A percentile compares a stretch with the other conserved stretches of the same genome.
Evolutionary conservation across 2,888 invertebrate species (phyloP).

Genomic region (Xestia rhomboidea): DNA sequence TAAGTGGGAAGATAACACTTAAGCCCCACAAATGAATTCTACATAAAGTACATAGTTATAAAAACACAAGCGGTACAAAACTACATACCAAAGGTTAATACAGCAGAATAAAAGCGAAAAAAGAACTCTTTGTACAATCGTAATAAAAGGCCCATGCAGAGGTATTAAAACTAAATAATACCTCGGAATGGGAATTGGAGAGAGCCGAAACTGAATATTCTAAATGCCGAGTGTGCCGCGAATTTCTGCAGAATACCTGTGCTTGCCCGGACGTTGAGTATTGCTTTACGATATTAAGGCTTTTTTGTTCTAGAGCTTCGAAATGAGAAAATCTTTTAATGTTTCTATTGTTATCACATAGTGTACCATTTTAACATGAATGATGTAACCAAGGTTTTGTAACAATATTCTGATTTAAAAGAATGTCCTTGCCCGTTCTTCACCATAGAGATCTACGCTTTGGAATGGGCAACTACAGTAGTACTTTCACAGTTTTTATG

Average conservation of each 20-base stretch:
- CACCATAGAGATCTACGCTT: too few relatives aligned
- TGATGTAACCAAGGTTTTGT: too few relatives aligned
- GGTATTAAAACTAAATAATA: slow-evolving; percentile 63
- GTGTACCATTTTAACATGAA: too few relatives aligned
- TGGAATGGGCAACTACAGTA: too few relatives aligned
- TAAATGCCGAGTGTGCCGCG: slow-evolving; percentile 50
- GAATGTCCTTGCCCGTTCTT: too few relatives aligned
- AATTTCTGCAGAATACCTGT: slow-evolving; percentile 62
- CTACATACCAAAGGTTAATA: slow-evolving; percentile 30
- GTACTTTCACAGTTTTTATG: too few relatives aligned
- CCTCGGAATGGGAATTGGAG: slow-evolving; percentile 48
- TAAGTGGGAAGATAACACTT: not conserved
- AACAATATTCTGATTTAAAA: too few relatives aligned
- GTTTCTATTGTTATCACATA: too few relatives aligned
- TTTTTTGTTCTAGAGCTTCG: slow-evolving; percentile 29
- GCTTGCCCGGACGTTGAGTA: slow-evolving; percentile 47
- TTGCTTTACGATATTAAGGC: slow-evolving; percentile 50
- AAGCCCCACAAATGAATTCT: not conserved
- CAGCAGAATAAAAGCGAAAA: slow-evolving; percentile 26
- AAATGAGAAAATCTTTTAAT: slow-evolving; percentile 5
- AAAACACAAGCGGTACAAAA: slow-evolving; percentile 26
- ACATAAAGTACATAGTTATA: not conserved
- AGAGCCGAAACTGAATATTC: slow-evolving; percentile 63
- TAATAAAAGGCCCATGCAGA: slow-evolving; percentile 44
- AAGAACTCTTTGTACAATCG: slow-evolving; percentile 40